Conservation (phyloP, 2,797 vertebrate species). For the Argentina silus region DNA sequence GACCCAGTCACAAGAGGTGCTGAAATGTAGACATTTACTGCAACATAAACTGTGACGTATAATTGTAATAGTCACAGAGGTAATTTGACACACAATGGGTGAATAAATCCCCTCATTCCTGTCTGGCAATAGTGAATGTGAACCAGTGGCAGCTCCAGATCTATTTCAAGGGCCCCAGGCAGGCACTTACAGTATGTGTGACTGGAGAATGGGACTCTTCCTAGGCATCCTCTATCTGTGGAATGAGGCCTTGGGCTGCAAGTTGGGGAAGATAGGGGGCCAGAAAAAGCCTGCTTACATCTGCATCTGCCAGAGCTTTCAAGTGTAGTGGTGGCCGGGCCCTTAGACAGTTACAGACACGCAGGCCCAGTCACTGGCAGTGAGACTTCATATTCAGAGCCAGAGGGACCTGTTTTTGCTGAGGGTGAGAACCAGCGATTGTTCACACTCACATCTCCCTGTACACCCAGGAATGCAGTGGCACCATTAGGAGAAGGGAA, state of each 20-base stretch:
- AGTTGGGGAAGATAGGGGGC: constrained; percentile 35
- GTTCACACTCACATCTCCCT: background rate
- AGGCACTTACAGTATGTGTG: background rate
- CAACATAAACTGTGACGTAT: background rate
- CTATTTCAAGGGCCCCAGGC: background rate
- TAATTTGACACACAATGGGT: background rate
- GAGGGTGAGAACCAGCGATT: background rate
- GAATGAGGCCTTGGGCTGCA: constrained; percentile 35
- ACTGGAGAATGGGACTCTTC: constrained; percentile 6
- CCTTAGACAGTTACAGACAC: background rate
- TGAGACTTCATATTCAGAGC: constrained; percentile 1
- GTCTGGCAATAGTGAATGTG: background rate
- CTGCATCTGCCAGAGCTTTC: constrained; percentile 13
- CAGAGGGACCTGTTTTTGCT: background rate
- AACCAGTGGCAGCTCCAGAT: background rate
- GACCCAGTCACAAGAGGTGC: background rate
- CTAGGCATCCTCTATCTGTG: constrained; percentile 23
- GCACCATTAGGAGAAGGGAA: too few relatives aligned
- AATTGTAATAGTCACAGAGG: background rate
- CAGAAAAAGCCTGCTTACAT: constrained; percentile 27
- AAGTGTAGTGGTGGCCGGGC: background rate
- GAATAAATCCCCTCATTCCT: background rate
- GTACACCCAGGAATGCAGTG: too few relatives aligned
- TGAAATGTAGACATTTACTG: background rate
- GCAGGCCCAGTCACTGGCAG: constrained; percentile 10